These are phyloP conservation scores for Riparia riparia DNA, from an alignment of 2,113 vertebrate species.

Conservation along the genomic window DNA sequence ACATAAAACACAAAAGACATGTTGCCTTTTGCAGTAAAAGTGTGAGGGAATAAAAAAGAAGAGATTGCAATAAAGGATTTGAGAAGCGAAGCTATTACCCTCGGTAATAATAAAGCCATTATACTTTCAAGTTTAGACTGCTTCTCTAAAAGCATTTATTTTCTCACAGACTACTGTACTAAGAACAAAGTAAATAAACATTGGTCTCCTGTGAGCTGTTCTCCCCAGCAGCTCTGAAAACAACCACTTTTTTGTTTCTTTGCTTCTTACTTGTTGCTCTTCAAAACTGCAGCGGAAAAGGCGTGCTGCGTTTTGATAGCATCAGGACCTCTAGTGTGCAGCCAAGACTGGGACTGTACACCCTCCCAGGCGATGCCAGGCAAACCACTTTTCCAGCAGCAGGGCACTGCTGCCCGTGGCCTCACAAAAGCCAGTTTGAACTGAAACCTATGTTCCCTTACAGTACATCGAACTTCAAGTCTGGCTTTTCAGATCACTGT, in stretches of 20 bases:
- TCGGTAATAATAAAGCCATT: constrained; percentile 24
- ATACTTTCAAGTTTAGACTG: constrained; percentile 28
- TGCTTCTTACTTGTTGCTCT: background rate
- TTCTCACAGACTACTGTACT: constrained; percentile 36
- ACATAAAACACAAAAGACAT: background rate
- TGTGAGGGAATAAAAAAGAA: background rate
- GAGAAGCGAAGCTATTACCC: constrained; percentile 16
- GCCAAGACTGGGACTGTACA: background rate
- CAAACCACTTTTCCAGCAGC: background rate
- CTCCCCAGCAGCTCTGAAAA: constrained; percentile 33
- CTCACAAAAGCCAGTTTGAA: background rate
- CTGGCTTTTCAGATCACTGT: background rate
- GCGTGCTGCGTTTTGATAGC: background rate
- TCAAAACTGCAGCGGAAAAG: constrained; percentile 17
- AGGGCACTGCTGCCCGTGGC: background rate
- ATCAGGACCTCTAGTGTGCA: background rate
- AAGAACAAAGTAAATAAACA: constrained; percentile 36
- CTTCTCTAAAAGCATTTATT: constrained; percentile 51
- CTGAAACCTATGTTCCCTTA: background rate
- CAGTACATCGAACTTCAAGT: rapidly evolving
- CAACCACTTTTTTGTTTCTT: background rate
- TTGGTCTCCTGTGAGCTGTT: constrained; percentile 43
- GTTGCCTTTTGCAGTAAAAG: background rate
- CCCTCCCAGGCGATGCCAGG: background rate
- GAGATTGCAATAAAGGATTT: background rate